phyloP scores from a whole-genome alignment of 2,888 invertebrate genomes.

The Cheilosia impressa region DNA sequence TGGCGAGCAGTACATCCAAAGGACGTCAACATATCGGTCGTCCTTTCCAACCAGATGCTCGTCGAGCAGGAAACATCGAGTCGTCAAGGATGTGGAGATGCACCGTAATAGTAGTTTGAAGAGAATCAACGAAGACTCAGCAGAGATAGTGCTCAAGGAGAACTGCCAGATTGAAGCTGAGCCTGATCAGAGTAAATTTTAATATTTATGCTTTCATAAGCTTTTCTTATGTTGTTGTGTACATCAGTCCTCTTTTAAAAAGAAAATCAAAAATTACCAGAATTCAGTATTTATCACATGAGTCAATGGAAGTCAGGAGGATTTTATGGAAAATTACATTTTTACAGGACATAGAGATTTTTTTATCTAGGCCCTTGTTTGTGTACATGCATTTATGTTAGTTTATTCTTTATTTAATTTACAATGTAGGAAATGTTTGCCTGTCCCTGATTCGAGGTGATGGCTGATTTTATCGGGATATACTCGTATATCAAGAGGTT shows the following conservation, averaged over 20 bases:
- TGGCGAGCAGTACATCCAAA: conserved; percentile 77
- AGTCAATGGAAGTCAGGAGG: no score
- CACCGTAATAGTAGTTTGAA: conserved; percentile 40
- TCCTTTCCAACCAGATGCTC: conserved; percentile 80
- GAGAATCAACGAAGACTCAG: conserved; percentile 51
- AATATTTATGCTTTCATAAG: not conserved
- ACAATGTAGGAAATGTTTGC: no score
- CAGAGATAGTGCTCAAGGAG: conserved; percentile 38
- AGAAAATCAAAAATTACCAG: not conserved
- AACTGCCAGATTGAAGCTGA: conserved; percentile 2
- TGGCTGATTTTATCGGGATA: no score
- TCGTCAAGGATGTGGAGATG: conserved; percentile 64
- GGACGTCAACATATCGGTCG: conserved; percentile 80
- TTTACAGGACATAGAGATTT: no score
- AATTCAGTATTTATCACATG: no score
- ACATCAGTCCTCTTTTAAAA: not conserved
- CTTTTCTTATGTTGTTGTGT: no score
- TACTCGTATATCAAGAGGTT: no score
- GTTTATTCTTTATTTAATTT: no score
- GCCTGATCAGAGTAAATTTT: conserved; percentile 35
- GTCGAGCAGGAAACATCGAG: conserved; percentile 77
- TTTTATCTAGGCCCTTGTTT: no score
- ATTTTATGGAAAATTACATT: no score
- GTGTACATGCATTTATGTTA: no score
- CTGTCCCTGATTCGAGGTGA: no score